Base-by-base conservation (phyloP, 2,113 vertebrate genomes). In the Chitala chitala region DNA sequence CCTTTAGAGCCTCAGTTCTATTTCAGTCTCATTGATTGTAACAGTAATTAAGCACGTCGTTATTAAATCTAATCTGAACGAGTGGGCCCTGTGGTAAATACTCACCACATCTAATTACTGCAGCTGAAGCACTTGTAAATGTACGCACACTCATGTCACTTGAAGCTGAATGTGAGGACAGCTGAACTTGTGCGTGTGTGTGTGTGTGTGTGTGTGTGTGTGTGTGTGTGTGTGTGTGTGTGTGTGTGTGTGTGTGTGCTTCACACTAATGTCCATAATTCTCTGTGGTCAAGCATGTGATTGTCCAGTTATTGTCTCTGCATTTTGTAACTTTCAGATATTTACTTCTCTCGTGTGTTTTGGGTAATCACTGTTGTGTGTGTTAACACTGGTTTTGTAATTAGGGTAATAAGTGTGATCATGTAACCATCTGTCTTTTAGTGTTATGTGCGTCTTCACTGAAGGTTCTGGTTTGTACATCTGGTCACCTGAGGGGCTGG, bases 31-130 rank as follows among this genome's bases (percentile, higher is more conserved):
- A 54, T 74, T 66, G 78, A 73, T 78, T 73, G 76, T 75, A 83
- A 77, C 78, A 68, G 81, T 83, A 75, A 82, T 83, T 84, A 84
- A 77, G 76, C 78, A 78, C 78, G 84, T 73, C 74, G 79, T 82
- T 82, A 82, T 86, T 79, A 83, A 86, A 86, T 85, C 75, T 63
- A 48, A 81, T 63, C 74, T 75, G 77, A 76, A 79, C 54, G 80
- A 75, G 74, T 74, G 42, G 33, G 26, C 68, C 75, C 66, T 26
- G 65, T 69, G 72, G 78, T 80, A 77, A 83, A 83, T 75, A 78
- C 44, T 78, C 68, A 1, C 46, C 65, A 77, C 81, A 89, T 86
- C 72, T 83, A 83, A 87, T 90, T 83, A 82, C 53, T 59, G 54
- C 54, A 29, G 73, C 66, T 78, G 75, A 71, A 72, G 64, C 56